Evolutionary conservation across 2,113 vertebrate genomes (phyloP), one percentile per base, ranked within the genome.

Genomic region (Stigmatopora argus): DNA sequence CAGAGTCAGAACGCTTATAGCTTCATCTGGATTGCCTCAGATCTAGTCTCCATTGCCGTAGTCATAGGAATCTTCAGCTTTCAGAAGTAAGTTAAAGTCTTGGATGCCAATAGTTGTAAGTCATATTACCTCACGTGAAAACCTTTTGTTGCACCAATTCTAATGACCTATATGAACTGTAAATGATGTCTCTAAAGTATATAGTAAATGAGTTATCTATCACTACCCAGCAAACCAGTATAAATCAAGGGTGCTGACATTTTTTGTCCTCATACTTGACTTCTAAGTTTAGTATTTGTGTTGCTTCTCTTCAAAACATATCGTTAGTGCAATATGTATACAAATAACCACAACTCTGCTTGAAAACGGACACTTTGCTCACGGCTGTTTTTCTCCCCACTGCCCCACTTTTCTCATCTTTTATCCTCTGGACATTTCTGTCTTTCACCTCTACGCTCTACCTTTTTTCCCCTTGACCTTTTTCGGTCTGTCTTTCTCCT

Each of bases 1-100:
- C 92, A 99, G 96, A 89, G 93, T 86, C 94, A 90, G 60, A 91
- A 90, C 0, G 92, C 94, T 88, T 98, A 96, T 86, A 82, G 79
- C 76, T 90, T 96, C 65, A 92, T 97, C 86, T 99, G 96, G 96
- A 94, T 98, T 73, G 84, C 92, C 0, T 93, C 94, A 7, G 94
- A 98, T 89, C 86, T 98, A 21, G 84, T 96, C 85, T 98, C 96
- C 65, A 88, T 97, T 80, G 86, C 90, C 62, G 17, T 95, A 62
- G 91, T 97, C 81, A 65, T 93, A 18, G 93, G 92, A 81, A 90
- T 99, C 83, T 99, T 98, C 88, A 83, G 93, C 82, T 92, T 95
- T 73, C 94, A 98, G 87, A 99, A 96, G 96, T 99, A 92, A 96
- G 95, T 38, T 12, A 67, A n/a, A 41, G n/a, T 35, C 19, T 53